Percentiles rank a stretch among this genome's conserved stretches.
Conservation (phyloP, 2,797 vertebrate species). For the Syndactyla subalaris region DNA sequence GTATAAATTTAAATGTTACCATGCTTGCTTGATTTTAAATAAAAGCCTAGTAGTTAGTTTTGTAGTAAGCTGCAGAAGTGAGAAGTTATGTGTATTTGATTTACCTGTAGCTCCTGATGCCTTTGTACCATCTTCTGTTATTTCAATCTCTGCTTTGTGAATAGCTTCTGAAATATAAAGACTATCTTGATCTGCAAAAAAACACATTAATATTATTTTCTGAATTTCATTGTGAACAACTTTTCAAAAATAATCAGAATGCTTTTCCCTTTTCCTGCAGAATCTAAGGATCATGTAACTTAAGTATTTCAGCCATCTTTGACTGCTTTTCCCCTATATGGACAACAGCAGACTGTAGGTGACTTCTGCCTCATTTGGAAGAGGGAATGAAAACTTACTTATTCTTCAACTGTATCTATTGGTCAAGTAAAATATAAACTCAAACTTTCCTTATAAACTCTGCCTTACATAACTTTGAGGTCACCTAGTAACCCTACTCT, state of each 20-base stretch:
- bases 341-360: not conserved
- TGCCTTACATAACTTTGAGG: not conserved
- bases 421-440: not conserved
- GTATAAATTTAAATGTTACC: not conserved
- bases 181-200: conserved; percentile 79
- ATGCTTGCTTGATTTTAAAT: not conserved
- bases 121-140: conserved; percentile 87
- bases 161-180: conserved; percentile 89
- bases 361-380: not conserved
- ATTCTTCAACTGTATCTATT: not conserved
- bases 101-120: conserved; percentile 87
- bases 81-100: not conserved
- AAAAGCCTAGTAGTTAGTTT: not conserved
- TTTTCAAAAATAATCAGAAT: not conserved
- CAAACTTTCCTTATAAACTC: not conserved
- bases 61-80: not conserved
- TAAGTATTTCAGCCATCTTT: not conserved
- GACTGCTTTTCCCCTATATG: not conserved
- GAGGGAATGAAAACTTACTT: not conserved
- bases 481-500: not conserved
- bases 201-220: not conserved
- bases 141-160: conserved; percentile 88
- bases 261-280: not conserved
- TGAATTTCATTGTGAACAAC: accelerated
- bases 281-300: not conserved